A percentile compares a stretch with the other conserved stretches of the same genome.
phyloP scores from a whole-genome alignment of 1,140 invertebrate genomes.

The Trichoplusia ni region DNA sequence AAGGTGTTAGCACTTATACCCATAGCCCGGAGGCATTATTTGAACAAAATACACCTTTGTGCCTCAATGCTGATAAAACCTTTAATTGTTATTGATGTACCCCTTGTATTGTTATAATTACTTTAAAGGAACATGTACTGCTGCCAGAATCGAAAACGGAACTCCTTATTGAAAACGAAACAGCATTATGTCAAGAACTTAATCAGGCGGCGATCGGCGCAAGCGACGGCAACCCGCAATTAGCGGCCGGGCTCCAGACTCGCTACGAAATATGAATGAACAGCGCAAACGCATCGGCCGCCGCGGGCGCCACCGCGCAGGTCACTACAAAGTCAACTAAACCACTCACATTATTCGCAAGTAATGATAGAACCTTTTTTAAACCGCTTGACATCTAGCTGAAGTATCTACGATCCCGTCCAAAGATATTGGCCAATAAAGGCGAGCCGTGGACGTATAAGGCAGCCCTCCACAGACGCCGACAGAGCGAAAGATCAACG shows the following conservation, averaged over 20 bases:
- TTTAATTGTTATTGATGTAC: too few relatives aligned
- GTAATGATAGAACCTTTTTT: slow-evolving; percentile 44
- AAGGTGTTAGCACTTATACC: too few relatives aligned
- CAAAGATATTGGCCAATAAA: slow-evolving; percentile 59
- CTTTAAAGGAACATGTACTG: not conserved
- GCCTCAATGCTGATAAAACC: too few relatives aligned
- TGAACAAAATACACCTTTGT: too few relatives aligned
- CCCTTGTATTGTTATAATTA: not conserved
- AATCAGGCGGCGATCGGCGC: slow-evolving; percentile 56
- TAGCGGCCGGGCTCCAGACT: slow-evolving; percentile 68
- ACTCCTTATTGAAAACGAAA: not conserved
- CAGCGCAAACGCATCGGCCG: slow-evolving; percentile 49
- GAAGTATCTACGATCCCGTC: slow-evolving; percentile 51
- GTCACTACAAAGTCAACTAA: slow-evolving; percentile 25
- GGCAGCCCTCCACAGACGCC: slow-evolving; percentile 48
- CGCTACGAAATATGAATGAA: slow-evolving; percentile 70
- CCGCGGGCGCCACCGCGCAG: slow-evolving; percentile 17
- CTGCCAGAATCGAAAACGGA: not conserved
- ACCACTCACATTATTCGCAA: slow-evolving; percentile 23
- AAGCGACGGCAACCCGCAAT: slow-evolving; percentile 56
- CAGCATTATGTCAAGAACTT: slow-evolving; percentile 63
- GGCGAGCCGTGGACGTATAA: slow-evolving; percentile 49
- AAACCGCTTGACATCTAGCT: slow-evolving; percentile 51
- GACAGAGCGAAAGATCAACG: slow-evolving; percentile 64
- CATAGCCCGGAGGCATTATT: too few relatives aligned